These are phyloP conservation scores for Branchellion lobata DNA, from an alignment of 2,888 invertebrate genomes.

Conservation along the genomic window DNA sequence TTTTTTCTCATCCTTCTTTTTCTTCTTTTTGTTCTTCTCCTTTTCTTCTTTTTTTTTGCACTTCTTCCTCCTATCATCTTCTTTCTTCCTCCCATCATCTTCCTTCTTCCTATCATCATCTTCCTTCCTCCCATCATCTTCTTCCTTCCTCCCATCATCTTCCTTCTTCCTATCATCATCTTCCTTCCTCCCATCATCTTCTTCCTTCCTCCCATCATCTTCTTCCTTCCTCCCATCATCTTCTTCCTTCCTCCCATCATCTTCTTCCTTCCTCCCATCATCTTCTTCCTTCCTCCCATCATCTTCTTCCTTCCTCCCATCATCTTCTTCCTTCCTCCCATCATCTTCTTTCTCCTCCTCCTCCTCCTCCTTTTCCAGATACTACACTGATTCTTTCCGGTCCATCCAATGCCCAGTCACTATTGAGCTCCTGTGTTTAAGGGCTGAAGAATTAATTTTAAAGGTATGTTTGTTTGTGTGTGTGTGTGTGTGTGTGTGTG, in stretches of 20 bases:
- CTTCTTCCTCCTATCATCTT: too few species aligned
- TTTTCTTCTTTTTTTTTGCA: too few species aligned
- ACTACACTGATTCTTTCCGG: background rate
- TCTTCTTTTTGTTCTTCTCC: too few species aligned
- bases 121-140: background rate
- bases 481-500: too few species aligned
- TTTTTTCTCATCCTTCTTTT: too few species aligned
- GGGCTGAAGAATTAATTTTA: background rate
- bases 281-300: too few species aligned
- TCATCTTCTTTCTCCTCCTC: background rate
- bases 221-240: background rate
- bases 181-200: background rate
- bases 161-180: background rate
- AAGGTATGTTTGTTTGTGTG: background rate
- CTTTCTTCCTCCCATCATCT: too few species aligned
- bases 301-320: too few species aligned
- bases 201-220: too few species aligned
- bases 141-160: background rate
- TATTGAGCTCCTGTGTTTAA: background rate
- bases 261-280: too few species aligned
- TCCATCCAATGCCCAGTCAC: background rate
- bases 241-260: too few species aligned
- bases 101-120: background rate
- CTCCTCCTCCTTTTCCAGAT: background rate
- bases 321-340: background rate